Percentiles rank a stretch among this genome's conserved stretches.
phyloP scores from a whole-genome alignment of 2,113 vertebrate genomes.

The Cichladusa arquata region DNA sequence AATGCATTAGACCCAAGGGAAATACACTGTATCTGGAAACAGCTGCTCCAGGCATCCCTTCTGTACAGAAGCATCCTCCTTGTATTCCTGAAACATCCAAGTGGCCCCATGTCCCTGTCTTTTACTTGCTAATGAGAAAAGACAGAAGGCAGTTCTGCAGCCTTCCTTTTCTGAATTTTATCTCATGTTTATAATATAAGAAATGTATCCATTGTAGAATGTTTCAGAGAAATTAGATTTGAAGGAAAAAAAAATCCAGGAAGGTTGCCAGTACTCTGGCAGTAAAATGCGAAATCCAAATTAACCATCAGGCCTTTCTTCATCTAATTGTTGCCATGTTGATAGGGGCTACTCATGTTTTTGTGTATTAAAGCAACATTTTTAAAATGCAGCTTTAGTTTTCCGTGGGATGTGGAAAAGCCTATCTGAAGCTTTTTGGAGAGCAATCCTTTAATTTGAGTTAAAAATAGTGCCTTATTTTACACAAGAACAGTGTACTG shows the following conservation, averaged over 20 bases:
- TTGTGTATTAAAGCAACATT: neutral
- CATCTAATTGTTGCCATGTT: neutral
- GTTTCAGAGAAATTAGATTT: neutral
- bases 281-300: neutral
- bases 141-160: neutral
- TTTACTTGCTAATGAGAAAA: neutral
- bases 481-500: neutral
- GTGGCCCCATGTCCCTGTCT: neutral
- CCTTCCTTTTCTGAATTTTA: neutral
- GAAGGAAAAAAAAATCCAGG: neutral
- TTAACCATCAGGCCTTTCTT: neutral
- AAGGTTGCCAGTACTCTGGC: neutral
- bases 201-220: neutral
- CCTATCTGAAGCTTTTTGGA: neutral
- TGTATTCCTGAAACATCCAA: neutral
- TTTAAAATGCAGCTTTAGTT: neutral
- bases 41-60: neutral
- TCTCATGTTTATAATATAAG: neutral
- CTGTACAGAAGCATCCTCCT: neutral
- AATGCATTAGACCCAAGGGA: neutral
- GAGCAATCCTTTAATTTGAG: neutral
- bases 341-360: neutral
- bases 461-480: neutral
- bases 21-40: neutral
- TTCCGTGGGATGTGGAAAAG: neutral